These are phyloP conservation scores for Callipepla squamata DNA, from an alignment of 2,113 vertebrate species.

Conservation along the genomic window DNA sequence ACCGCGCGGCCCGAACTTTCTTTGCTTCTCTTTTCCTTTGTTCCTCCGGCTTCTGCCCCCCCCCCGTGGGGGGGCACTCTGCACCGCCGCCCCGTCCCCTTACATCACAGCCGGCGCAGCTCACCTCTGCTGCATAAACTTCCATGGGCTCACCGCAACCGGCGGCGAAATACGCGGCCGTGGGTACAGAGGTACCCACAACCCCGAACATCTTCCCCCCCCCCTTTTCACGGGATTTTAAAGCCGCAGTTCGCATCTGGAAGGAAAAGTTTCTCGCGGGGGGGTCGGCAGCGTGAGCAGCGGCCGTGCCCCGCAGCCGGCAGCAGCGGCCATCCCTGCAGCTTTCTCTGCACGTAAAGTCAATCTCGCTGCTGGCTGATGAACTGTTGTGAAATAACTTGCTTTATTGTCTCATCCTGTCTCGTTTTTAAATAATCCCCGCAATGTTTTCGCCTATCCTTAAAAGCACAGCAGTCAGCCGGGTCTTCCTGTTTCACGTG, in stretches of 20 bases:
- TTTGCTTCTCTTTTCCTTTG: conserved; percentile 26
- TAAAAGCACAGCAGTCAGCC: background rate
- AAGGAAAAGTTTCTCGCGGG: conserved; percentile 14
- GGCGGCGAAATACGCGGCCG: background rate
- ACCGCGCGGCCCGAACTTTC: conserved; percentile 30
- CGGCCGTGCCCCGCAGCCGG: too few species aligned
- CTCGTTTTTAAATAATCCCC: background rate
- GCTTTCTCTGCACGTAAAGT: background rate
- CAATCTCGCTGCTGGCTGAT: background rate
- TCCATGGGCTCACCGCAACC: background rate
- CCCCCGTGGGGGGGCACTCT: background rate
- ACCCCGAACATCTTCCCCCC: background rate
- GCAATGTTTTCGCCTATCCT: background rate
- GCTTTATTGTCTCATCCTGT: background rate
- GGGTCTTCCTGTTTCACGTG: background rate
- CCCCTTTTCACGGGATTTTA: background rate
- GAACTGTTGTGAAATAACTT: background rate
- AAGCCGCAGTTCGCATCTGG: background rate
- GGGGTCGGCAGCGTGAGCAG: background rate
- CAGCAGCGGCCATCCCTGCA: background rate
- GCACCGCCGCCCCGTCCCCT: too few species aligned
- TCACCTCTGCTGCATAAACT: background rate
- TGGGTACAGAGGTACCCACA: background rate
- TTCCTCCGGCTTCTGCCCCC: background rate
- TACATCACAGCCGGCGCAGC: background rate